phyloP scores from a whole-genome alignment of 2,113 vertebrate species.

The Crotalus helleri region DNA sequence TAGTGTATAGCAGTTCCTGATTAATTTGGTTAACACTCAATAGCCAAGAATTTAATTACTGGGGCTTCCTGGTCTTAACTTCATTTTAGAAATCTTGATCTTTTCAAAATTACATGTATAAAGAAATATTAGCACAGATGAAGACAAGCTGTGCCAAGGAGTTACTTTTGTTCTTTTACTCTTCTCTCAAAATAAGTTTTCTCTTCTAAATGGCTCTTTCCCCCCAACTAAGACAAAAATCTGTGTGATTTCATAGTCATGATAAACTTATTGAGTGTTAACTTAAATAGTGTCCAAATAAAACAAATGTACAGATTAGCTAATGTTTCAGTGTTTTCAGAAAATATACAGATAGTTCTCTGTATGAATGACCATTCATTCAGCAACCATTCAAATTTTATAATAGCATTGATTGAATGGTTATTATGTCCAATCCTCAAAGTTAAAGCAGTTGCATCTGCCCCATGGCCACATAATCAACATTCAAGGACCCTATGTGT shows the following conservation, averaged over 20 bases:
- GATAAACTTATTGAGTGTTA: not conserved
- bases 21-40: constrained; percentile 58
- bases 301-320: not conserved
- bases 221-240: not conserved
- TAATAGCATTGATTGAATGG: not conserved
- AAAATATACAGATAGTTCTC: not conserved
- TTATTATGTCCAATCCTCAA: not conserved
- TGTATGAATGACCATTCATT: not conserved
- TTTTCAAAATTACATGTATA: constrained; percentile 24
- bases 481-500: not conserved
- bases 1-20: constrained; percentile 50
- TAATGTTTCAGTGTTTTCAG: not conserved
- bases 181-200: constrained; percentile 28
- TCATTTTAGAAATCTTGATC: constrained; percentile 52
- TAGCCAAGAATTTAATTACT: constrained; percentile 61
- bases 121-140: constrained; percentile 48
- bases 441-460: not conserved
- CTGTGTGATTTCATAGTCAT: not conserved
- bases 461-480: not conserved
- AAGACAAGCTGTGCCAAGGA: constrained; percentile 22
- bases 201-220: not conserved
- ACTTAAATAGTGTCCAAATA: not conserved
- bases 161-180: constrained; percentile 24
- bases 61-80: constrained; percentile 48
- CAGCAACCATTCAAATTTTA: not conserved